Evolutionary conservation across 1,140 invertebrate species (phyloP), one percentile per base, ranked within the genome.

Genomic region (Metaphire vulgaris): DNA sequence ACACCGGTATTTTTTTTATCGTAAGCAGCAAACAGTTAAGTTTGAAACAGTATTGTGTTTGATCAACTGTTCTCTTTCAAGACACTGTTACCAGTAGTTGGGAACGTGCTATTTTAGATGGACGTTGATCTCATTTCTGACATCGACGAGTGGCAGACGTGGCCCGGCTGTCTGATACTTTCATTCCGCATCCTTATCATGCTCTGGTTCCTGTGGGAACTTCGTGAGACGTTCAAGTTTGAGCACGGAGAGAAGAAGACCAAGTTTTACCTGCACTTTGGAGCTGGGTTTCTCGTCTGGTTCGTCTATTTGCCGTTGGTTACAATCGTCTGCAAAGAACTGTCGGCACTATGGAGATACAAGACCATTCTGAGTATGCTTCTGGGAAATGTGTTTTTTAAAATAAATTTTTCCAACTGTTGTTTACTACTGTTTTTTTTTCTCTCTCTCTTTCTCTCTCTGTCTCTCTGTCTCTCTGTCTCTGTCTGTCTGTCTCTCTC

Each of bases 231-330:
- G 15, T 84, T 82, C 75, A 72, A 73, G 72, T 74, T 77, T 77
- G 83, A 80, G 68, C 79, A 79, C 69, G 79, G 78, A 77, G 77
- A 74, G 64, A 91, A 93, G 79, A 95, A 96, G 85, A 87, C 95
- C 12, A 92, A 95, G 83, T 98, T 97, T 86, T 90, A 96, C 67
- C 89, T 97, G 69, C 96, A 98, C 85, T 97, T 98, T 87, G 96
- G 95, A 69, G 96, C 96, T 56, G 97, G 95, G 30, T 96, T 95
- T 79, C 88, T 98, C 56, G 96, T 99, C 26, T 99, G 97, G 97
- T 98, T 98, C 82, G 94, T 98, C 79, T 98, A 98, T 87, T 88
- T 98, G 78, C 95, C 96, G 12, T 92, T 97, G 65, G 91, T 98
- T 79, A 95, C 94, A 68, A 89, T 98, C 69, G 93, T 99, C 80